Percentiles rank a stretch among this genome's conserved stretches.
Conservation (phyloP, 2,113 vertebrate genomes). For the Megaceryle maxima region DNA sequence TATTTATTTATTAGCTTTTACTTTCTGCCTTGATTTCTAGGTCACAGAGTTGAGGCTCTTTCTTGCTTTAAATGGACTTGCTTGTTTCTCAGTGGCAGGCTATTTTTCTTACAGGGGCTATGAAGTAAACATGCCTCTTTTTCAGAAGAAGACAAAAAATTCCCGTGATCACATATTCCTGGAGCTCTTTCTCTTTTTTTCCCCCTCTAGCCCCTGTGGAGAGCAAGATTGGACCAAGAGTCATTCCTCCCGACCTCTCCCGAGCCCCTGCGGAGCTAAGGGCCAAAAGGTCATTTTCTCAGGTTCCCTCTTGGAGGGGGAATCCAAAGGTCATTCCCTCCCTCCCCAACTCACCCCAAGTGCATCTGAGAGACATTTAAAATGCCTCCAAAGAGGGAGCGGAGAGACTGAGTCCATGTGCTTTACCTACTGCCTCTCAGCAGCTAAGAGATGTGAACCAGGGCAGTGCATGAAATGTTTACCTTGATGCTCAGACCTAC, state of each 20-base stretch:
- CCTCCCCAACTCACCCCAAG: conserved; percentile 3
- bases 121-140: conserved; percentile 32
- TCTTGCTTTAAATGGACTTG: conserved; percentile 11
- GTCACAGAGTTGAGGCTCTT: conserved; percentile 21
- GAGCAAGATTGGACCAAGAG: conserved; percentile 36
- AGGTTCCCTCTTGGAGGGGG: conserved; percentile 55
- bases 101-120: not conserved
- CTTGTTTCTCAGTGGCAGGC: conserved; percentile 9
- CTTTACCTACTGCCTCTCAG: not conserved
- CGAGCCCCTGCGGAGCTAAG: conserved; percentile 47
- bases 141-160: conserved; percentile 37
- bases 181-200: not conserved
- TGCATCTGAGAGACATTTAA: conserved; percentile 21
- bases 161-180: not conserved
- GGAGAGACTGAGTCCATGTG: not conserved
- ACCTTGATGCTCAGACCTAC: not conserved
- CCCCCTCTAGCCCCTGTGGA: not conserved
- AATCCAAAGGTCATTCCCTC: conserved; percentile 62
- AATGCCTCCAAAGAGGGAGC: not conserved
- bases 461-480: not conserved
- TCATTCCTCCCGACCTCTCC: conserved; percentile 63
- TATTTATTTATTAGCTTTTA: conserved; percentile 60
- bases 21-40: conserved; percentile 60
- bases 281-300: conserved; percentile 74
- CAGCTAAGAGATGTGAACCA: not conserved